These are phyloP conservation scores for Tiliacea aurago DNA, from an alignment of 2,888 invertebrate genomes.

Conservation along the genomic window DNA sequence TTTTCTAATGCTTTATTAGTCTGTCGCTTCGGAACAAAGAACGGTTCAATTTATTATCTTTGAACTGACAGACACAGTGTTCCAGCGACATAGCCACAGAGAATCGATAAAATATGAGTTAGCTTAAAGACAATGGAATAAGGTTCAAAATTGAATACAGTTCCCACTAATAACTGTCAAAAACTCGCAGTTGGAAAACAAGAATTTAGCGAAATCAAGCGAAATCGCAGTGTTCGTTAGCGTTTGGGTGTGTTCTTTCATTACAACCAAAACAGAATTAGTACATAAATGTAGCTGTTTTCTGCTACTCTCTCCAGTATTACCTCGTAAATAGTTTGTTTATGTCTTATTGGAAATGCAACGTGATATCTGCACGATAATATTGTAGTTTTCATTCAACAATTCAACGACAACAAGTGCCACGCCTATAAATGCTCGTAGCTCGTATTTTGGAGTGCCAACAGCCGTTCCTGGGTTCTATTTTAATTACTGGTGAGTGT, in stretches of 20 bases:
- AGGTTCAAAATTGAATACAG: slow-evolving; percentile 34
- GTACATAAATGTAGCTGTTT: slow-evolving; percentile 54
- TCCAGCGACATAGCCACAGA: slow-evolving; percentile 12
- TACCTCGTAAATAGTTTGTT: slow-evolving; percentile 56
- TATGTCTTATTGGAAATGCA: slow-evolving; percentile 52
- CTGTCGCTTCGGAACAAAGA: slow-evolving; percentile 46
- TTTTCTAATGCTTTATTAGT: slow-evolving; percentile 44
- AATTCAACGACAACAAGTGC: slow-evolving; percentile 78
- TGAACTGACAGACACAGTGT: slow-evolving; percentile 53
- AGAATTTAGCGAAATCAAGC: slow-evolving; percentile 52
- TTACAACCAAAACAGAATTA: slow-evolving; percentile 61
- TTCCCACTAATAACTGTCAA: slow-evolving; percentile 50
- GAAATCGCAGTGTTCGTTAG: slow-evolving; percentile 47
- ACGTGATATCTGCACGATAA: slow-evolving; percentile 39
- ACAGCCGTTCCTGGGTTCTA: slow-evolving; percentile 55
- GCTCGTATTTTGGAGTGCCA: slow-evolving; percentile 62
- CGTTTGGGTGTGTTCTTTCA: slow-evolving; percentile 69
- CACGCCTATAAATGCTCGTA: slow-evolving; percentile 80
- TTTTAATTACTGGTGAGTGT: slow-evolving; percentile 71
- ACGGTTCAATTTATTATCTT: slow-evolving; percentile 36
- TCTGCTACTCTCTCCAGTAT: slow-evolving; percentile 43
- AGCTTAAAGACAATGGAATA: slow-evolving; percentile 2
- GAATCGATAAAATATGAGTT: slow-evolving; percentile 18
- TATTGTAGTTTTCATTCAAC: slow-evolving; percentile 81
- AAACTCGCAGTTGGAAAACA: slow-evolving; percentile 57